Percentiles rank a stretch among this genome's conserved stretches.
Evolutionary conservation across 2,888 invertebrate species (phyloP).

Genomic region (Agonopterix alstromeriana): DNA sequence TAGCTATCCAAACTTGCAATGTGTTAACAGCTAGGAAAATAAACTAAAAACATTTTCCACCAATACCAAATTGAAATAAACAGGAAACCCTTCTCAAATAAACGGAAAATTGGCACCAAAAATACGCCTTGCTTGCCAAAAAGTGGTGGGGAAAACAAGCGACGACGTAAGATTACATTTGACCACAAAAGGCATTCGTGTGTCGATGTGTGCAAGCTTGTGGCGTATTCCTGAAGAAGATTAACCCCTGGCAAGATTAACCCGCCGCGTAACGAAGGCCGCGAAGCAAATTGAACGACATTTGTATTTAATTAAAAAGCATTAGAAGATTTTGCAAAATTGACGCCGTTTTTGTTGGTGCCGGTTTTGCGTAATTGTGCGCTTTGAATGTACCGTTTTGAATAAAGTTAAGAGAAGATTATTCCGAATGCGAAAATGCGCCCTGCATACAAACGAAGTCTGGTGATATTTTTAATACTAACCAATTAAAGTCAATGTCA

Average conservation of each 20-base stretch:
- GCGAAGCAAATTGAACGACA: constrained; percentile 13
- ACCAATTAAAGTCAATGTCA: too few relatives aligned
- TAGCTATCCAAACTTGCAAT: too few relatives aligned
- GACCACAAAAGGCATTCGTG: neutral
- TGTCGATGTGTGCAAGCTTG: constrained; percentile 9
- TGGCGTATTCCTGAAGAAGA: constrained; percentile 14
- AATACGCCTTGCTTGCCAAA: neutral
- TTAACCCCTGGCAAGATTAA: constrained; percentile 11
- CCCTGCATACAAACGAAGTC: too few relatives aligned
- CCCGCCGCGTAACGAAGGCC: neutral
- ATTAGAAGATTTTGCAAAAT: constrained; percentile 1
- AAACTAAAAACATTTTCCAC: too few relatives aligned
- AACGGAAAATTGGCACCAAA: constrained; percentile 3
- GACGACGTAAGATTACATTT: neutral
- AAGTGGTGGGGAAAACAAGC: neutral
- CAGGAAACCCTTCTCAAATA: constrained; percentile 3
- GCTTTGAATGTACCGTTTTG: neutral
- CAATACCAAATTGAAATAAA: neutral
- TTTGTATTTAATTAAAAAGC: constrained; percentile 9
- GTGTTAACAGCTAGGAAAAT: too few relatives aligned
- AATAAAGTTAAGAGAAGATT: too few relatives aligned
- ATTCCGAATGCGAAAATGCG: too few relatives aligned
- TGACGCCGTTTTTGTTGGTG: neutral
- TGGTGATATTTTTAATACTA: too few relatives aligned
- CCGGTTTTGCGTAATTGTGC: neutral